Conservation (phyloP, 2,797 vertebrate species). For the Hyperoplus immaculatus region DNA sequence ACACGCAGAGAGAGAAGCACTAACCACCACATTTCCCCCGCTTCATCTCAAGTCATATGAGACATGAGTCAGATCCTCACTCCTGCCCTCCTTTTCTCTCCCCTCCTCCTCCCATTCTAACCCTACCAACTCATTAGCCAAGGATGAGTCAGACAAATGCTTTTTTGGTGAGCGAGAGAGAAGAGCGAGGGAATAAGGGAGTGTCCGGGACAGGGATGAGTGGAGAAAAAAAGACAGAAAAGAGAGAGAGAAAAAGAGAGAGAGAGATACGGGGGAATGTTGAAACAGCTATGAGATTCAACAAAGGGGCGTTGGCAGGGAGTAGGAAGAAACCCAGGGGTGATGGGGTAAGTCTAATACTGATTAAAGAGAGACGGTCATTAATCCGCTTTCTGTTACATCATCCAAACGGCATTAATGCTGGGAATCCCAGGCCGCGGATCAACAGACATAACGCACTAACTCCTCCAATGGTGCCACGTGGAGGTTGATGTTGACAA, state of each 20-base stretch:
- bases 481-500: slow-evolving; percentile 59
- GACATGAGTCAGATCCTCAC: slow-evolving; percentile 71
- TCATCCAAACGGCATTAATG: slow-evolving; percentile 43
- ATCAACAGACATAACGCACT: slow-evolving; percentile 35
- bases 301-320: slow-evolving; percentile 12
- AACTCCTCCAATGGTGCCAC: slow-evolving; percentile 43
- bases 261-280: slow-evolving; percentile 7
- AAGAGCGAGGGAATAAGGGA: slow-evolving; percentile 30
- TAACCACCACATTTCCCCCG: slow-evolving; percentile 57
- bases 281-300: slow-evolving; percentile 26
- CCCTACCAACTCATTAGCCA: slow-evolving; percentile 65
- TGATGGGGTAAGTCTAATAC: slow-evolving; percentile 47
- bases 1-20: slow-evolving; percentile 47
- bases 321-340: slow-evolving; percentile 1
- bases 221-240: slow-evolving; percentile 9
- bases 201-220: slow-evolving; percentile 32
- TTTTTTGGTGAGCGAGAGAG: slow-evolving; percentile 58
- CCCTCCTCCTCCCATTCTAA: slow-evolving; percentile 39
- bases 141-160: slow-evolving; percentile 74
- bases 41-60: slow-evolving; percentile 68
- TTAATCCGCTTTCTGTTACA: slow-evolving; percentile 55
- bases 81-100: slow-evolving; percentile 43
- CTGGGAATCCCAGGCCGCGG: slow-evolving; percentile 36
- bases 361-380: slow-evolving; percentile 29
- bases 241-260: slow-evolving; percentile 21